Percentiles rank a stretch among this genome's conserved stretches.
Evolutionary conservation across 2,797 vertebrate species (phyloP).

Genomic region (Scolopax bukidnonensis): DNA sequence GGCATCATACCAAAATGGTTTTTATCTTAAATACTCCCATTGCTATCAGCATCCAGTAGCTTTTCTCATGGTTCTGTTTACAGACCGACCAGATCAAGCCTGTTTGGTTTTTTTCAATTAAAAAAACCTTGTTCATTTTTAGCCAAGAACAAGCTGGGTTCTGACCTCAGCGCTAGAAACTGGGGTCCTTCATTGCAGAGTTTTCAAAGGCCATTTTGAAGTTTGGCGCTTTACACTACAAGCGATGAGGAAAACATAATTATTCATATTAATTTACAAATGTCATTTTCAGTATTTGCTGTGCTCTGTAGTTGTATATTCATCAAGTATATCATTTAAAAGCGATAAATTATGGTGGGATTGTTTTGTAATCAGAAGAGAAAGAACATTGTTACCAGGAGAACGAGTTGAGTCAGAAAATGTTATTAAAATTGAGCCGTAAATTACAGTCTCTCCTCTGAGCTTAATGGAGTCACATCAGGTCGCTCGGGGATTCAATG

Average conservation of each 20-base stretch:
- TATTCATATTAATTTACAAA: not conserved
- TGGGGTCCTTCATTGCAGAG: not conserved
- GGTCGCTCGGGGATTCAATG: not conserved
- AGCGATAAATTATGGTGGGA: not conserved
- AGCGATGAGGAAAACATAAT: not conserved
- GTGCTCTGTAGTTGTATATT: not conserved
- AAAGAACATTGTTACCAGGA: conserved; percentile 50
- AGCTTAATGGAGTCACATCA: not conserved
- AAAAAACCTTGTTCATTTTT: not conserved
- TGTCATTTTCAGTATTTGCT: not conserved
- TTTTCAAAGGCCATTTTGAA: not conserved
- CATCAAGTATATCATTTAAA: not conserved
- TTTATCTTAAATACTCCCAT: not conserved
- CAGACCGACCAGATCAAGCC: not conserved
- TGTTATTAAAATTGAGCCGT: not conserved
- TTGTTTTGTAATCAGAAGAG: not conserved
- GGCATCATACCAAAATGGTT: not conserved
- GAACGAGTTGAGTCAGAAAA: not conserved
- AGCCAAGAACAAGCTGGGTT: not conserved
- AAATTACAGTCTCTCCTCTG: not conserved
- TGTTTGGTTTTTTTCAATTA: not conserved
- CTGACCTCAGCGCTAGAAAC: not conserved
- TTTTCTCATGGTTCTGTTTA: not conserved
- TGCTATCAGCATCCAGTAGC: not conserved
- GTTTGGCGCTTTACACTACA: not conserved